Evolutionary conservation across 2,797 vertebrate species (phyloP).

Genomic region (Spheniscus humboldti): DNA sequence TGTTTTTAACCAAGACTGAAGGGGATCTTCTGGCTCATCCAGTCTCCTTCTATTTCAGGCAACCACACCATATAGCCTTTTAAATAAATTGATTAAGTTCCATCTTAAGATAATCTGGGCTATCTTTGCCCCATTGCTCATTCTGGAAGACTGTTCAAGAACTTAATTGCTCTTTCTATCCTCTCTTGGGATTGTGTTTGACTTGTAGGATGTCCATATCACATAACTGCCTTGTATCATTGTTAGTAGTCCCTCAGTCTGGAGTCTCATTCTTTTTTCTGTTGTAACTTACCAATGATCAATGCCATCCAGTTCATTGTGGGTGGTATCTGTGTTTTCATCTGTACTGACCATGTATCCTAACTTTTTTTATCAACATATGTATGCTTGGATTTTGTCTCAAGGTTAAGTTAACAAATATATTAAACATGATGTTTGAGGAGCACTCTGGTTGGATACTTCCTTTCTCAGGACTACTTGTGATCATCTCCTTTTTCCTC

Average conservation of each 20-base stretch:
- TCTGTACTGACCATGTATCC: neutral
- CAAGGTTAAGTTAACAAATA: neutral
- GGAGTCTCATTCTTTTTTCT: neutral
- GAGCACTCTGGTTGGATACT: neutral
- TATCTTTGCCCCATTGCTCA: neutral
- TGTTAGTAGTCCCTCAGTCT: neutral
- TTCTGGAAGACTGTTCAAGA: neutral
- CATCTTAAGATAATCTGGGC: neutral
- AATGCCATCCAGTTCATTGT: neutral
- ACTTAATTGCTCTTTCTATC: neutral
- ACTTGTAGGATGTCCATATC: neutral
- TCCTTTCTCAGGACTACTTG: neutral
- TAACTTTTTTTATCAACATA: rapidly evolving
- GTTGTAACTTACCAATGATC: neutral
- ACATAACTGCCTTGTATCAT: neutral
- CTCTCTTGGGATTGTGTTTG: neutral
- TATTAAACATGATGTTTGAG: neutral
- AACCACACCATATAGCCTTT: neutral
- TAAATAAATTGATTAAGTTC: neutral
- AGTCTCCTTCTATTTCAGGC: neutral
- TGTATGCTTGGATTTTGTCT: neutral
- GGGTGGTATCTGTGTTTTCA: neutral
- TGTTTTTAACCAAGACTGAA: neutral
- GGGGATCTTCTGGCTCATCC: neutral
- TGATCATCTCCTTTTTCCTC: neutral